Conservation (phyloP, 2,113 vertebrate species). For the Zingel zingel region DNA sequence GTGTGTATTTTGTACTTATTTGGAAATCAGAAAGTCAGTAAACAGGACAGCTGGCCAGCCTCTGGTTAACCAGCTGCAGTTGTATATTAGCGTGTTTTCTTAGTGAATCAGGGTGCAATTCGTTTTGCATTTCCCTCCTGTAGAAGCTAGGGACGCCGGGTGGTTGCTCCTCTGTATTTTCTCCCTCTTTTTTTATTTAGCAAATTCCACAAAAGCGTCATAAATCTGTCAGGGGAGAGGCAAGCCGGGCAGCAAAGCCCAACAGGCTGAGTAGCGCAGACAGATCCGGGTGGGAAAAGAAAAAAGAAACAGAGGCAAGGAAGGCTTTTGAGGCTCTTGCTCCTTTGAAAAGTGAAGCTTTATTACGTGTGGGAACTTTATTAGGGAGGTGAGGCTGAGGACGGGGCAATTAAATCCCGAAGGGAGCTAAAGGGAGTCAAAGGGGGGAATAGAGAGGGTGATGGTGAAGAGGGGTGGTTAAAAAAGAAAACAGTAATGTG, state of each 20-base stretch:
- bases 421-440: constrained; percentile 40
- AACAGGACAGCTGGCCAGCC: background rate
- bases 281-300: constrained; percentile 59
- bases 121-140: constrained; percentile 42
- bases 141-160: constrained; percentile 41
- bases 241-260: constrained; percentile 55
- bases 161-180: constrained; percentile 33
- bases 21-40: background rate
- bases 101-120: constrained; percentile 28
- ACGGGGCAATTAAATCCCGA: constrained; percentile 66
- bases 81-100: constrained; percentile 21
- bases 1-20: background rate
- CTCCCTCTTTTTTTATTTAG: constrained; percentile 68
- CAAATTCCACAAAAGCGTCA: constrained; percentile 81
- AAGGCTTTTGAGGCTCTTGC: constrained; percentile 71
- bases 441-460: constrained; percentile 27
- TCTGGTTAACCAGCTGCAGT: constrained; percentile 26
- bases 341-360: constrained; percentile 82
- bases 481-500: constrained; percentile 48
- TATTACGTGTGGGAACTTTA: constrained; percentile 85
- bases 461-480: constrained; percentile 24
- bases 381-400: constrained; percentile 73
- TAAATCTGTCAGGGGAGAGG: constrained; percentile 82
- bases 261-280: constrained; percentile 68
- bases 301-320: constrained; percentile 57